Evolutionary conservation across 1,140 invertebrate species (phyloP), one percentile per base, ranked within the genome.

Genomic region (Lucilia sericata): DNA sequence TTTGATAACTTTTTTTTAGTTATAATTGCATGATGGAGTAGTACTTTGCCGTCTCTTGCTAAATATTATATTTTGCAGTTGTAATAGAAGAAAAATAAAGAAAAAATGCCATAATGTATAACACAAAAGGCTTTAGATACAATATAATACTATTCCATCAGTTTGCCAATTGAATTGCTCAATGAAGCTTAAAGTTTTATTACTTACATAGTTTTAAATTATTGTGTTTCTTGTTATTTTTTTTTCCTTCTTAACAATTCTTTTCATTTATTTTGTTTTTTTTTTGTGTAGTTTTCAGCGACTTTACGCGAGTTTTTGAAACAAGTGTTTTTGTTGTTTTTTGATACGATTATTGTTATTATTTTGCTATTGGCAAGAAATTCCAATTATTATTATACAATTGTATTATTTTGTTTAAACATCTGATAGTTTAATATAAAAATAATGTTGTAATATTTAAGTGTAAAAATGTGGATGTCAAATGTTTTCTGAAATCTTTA

Each of bases 271-370:
- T n/a, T 60, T 60, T 60, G 7, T n/a, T 60, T 7, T 60, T 30
- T 30, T 30, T 30, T 7, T 60, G 42, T 42, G 42, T 42, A 42
- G 42, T 42, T 42, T 42, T 42, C 42, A 60, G 14, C 13, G 55
- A 17, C 55, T 60, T 60, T 60, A 60, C 55, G 55, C 14, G 55
- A 60, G 55, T 60, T 60, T 60, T 60, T 60, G n/a, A 60, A 60
- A 60, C 55, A 60, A 60, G 55, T 60, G 55, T 30, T 75, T 36
- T 10, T 75, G 2, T 74, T 75, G 3, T 14, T 75, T 30, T 10
- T 5, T 30, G 30, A 12, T 75, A 21, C 9, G 42, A 42, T 42
- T 42, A 42, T 42, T 42, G 42, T 42, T 7, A 42, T 7, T 42
- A 75, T 30, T 21, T 36, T 9, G 17, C 30, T 82, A 17, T 60